These are phyloP conservation scores for Hydropsyche tenuis DNA, from an alignment of 1,140 invertebrate genomes.

Conservation along the genomic window DNA sequence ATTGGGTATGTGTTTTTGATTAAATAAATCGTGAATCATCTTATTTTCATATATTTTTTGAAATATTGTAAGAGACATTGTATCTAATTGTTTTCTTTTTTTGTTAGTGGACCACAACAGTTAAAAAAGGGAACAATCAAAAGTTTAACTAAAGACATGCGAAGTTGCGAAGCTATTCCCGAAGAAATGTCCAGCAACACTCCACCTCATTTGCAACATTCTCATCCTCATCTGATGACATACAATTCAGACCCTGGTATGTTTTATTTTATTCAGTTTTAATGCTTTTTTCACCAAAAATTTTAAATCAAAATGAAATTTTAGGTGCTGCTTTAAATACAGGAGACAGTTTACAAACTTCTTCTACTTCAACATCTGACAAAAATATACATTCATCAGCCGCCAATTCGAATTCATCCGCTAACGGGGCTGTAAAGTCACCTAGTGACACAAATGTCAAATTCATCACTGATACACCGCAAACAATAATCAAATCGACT, in stretches of 20 bases:
- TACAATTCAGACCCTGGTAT: conserved; percentile 60
- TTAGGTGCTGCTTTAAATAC: background rate
- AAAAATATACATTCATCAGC: conserved; percentile 22
- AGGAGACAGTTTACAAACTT: conserved; percentile 18
- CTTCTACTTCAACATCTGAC: conserved; percentile 41
- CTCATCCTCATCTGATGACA: conserved; percentile 54
- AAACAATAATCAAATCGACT: background rate
- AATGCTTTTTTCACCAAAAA: background rate
- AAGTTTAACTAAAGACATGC: conserved; percentile 71
- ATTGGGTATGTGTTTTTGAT: background rate
- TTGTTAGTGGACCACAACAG: conserved; percentile 58
- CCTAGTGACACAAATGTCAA: background rate
- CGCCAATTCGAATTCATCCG: background rate
- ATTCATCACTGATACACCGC: background rate
- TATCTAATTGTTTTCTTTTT: background rate
- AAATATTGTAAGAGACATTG: conserved; percentile 19
- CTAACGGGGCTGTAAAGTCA: background rate
- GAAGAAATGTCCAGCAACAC: conserved; percentile 76
- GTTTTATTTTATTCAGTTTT: background rate
- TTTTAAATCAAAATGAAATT: no score
- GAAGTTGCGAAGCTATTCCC: conserved; percentile 87
- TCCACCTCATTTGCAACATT: conserved; percentile 35
- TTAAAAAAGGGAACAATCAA: conserved; percentile 71
- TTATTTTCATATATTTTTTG: conserved; percentile 19
- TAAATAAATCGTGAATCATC: background rate